Evolutionary conservation across 1,140 invertebrate genomes (phyloP).

Genomic region (Rhyacophila brunnea): DNA sequence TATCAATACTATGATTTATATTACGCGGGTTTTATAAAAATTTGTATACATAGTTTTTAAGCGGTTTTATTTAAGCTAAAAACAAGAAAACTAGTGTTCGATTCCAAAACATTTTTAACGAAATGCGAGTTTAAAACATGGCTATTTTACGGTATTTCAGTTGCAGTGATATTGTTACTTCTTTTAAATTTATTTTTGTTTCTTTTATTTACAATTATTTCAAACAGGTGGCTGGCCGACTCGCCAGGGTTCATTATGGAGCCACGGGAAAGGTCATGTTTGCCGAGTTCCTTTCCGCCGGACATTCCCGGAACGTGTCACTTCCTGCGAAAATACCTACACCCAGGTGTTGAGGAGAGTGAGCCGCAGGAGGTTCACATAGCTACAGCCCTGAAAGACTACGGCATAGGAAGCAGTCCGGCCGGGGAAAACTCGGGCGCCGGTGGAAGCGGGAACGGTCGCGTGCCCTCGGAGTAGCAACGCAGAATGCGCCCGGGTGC

Average conservation of each 20-base stretch:
- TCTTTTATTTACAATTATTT: too few species aligned
- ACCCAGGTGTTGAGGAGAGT: slow-evolving; percentile 62
- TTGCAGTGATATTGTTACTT: too few species aligned
- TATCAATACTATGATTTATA: too few species aligned
- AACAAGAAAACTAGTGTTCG: too few species aligned
- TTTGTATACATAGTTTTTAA: too few species aligned
- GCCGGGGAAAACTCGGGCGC: too few species aligned
- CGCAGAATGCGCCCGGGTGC: not conserved
- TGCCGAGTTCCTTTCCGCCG: slow-evolving; percentile 83
- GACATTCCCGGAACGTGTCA: slow-evolving; percentile 78
- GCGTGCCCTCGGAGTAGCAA: slow-evolving; percentile 8
- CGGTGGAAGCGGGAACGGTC: not conserved
- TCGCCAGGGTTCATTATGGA: slow-evolving; percentile 77
- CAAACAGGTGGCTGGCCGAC: slow-evolving; percentile 69
- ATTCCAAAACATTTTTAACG: too few species aligned
- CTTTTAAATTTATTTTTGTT: too few species aligned
- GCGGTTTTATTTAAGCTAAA: too few species aligned
- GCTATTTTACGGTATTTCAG: too few species aligned
- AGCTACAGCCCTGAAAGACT: slow-evolving; percentile 21
- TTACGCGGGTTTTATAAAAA: too few species aligned
- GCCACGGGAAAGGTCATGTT: slow-evolving; percentile 69
- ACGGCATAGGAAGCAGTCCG: slow-evolving; percentile 17
- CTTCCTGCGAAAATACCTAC: slow-evolving; percentile 79
- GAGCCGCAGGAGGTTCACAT: slow-evolving; percentile 67
- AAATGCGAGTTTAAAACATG: too few species aligned